A percentile compares a stretch with the other conserved stretches of the same genome.
Evolutionary conservation across 2,113 vertebrate species (phyloP).

Genomic region (Clarias magur): DNA sequence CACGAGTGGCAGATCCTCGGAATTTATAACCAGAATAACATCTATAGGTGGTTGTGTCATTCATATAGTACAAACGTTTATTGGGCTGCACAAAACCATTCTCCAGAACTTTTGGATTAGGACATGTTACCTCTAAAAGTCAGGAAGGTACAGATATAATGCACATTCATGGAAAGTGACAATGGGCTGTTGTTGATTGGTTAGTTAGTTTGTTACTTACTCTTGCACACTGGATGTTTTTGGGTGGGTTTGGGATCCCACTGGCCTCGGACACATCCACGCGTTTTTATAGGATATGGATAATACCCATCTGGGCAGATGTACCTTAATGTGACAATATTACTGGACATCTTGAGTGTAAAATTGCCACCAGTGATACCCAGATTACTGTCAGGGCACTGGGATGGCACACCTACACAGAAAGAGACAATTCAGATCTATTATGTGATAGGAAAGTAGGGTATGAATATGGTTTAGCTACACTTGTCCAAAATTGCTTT

Average conservation of each 20-base stretch:
- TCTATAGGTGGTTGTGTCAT: constrained; percentile 67
- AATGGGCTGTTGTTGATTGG: background rate
- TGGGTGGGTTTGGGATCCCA: constrained; percentile 13
- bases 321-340: constrained; percentile 19
- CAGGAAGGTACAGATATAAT: background rate
- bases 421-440: background rate
- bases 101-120: constrained; percentile 67
- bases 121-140: constrained; percentile 43
- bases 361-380: constrained; percentile 22
- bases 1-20: constrained; percentile 70
- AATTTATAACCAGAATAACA: constrained; percentile 77
- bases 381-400: constrained; percentile 20
- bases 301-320: constrained; percentile 32
- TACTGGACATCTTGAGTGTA: background rate
- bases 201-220: constrained; percentile 22
- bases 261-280: background rate
- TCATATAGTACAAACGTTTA: constrained; percentile 66
- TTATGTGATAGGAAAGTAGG: background rate
- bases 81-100: constrained; percentile 67
- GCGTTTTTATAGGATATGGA: constrained; percentile 25
- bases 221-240: constrained; percentile 33
- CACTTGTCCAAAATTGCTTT: no score
- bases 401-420: constrained; percentile 18
- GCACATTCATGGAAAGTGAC: background rate
- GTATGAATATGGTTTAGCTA: no score